A percentile compares a stretch with the other conserved stretches of the same genome.
These are phyloP conservation scores for Pelobates fuscus DNA, from an alignment of 2,113 vertebrate genomes.

Conservation along the genomic window DNA sequence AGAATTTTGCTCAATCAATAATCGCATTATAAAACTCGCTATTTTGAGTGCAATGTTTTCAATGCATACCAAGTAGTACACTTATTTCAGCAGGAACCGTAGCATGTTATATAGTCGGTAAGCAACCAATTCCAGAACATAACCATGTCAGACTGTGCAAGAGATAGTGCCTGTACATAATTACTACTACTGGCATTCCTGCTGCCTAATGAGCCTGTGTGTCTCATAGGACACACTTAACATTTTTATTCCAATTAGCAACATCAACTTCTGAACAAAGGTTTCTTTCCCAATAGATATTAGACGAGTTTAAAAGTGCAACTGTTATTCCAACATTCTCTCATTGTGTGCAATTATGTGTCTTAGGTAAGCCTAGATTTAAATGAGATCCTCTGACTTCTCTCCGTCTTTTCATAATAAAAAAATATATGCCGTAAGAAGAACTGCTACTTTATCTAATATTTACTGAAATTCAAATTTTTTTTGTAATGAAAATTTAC, in stretches of 20 bases:
- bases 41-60: no score
- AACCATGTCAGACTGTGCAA: slow-evolving; percentile 30
- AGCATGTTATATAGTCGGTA: no score
- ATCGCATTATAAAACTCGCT: no score
- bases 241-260: slow-evolving; percentile 50
- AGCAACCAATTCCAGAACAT: slow-evolving; percentile 4
- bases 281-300: slow-evolving; percentile 48
- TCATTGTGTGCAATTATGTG: slow-evolving; percentile 11
- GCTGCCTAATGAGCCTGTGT: slow-evolving; percentile 47
- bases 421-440: slow-evolving; percentile 17
- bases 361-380: not conserved
- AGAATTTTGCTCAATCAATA: no score
- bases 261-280: slow-evolving; percentile 49
- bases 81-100: no score
- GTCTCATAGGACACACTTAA: slow-evolving; percentile 48
- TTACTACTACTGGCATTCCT: slow-evolving; percentile 45
- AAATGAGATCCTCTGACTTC: slow-evolving; percentile 10
- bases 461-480: not conserved
- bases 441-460: slow-evolving; percentile 11
- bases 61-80: no score
- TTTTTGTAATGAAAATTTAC: slow-evolving; percentile 26
- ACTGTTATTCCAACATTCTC: slow-evolving; percentile 39
- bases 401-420: slow-evolving; percentile 10
- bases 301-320: slow-evolving; percentile 40
- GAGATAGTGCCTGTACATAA: slow-evolving; percentile 44